Evolutionary conservation across 2,888 invertebrate genomes (phyloP), one percentile per base, ranked within the genome.

Genomic region (Odontocolon sp.): DNA sequence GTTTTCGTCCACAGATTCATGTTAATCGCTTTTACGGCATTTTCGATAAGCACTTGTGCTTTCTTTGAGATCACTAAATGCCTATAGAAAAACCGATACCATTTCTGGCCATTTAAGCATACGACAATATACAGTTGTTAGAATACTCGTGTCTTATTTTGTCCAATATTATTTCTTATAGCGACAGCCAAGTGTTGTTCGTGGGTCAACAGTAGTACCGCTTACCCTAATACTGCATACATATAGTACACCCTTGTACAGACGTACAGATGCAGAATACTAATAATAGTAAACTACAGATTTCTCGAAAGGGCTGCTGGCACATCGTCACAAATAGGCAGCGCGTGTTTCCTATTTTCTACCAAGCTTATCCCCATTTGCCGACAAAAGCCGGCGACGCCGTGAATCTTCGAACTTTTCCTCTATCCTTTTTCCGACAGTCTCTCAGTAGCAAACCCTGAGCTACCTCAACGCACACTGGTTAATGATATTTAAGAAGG

Each of bases 401-500:
- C 47, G 56, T 59, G 38, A 31, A 52, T 9, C 16, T 16, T 40
- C 26, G 3, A 42, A 36, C 54, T 52, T 74, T 38, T 73, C 73
- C 50, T 40, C 45, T 52, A 45, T 54, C 74, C 63, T 52, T 59
- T 33, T 26, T 40, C 40, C 67, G 18, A 57, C 8, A 26, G 8
- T 40, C 18, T n/a, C 38, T 14, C 31, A 40, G 14, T 28, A 45
- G 56, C 23, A 36, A 23, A 16, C n/a, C 36, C 21, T n/a, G n/a
- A 56, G n/a, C 47, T 36, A 47, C 1, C 26, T 64, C 23, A 16
- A n/a, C 45, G 56, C 68, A 68, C 47, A 80, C 74, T 78, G 82
- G 82, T 82, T 86, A 87, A 86, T 86, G 84, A 86, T 84, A 86
- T 87, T 88, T 88, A 86, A 87, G 84, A 82, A 80, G 84, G 78